Conservation (phyloP, 2,888 invertebrate species). For the Apoda limacodes region DNA sequence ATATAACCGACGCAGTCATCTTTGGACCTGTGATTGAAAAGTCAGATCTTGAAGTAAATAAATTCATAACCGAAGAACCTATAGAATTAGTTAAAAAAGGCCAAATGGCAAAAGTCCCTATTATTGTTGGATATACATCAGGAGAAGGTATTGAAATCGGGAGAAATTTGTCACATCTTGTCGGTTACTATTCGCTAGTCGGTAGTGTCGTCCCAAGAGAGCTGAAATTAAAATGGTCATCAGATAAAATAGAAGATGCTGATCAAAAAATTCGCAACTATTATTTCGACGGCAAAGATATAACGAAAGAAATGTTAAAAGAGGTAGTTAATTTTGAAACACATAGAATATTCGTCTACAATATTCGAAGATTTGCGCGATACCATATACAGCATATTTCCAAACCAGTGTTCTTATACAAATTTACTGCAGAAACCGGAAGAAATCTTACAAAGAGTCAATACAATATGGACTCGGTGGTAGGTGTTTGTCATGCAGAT, state of each 20-base stretch:
- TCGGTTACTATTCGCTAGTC: slow-evolving; percentile 26
- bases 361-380: slow-evolving; percentile 45
- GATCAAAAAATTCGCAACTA: slow-evolving; percentile 41
- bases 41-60: slow-evolving; percentile 29
- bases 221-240: slow-evolving; percentile 39
- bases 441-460: slow-evolving; percentile 44
- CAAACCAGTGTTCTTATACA: slow-evolving; percentile 43
- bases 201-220: slow-evolving; percentile 53
- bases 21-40: slow-evolving; percentile 59
- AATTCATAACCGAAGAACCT: slow-evolving; percentile 42
- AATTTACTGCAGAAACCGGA: slow-evolving; percentile 49
- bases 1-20: slow-evolving; percentile 41
- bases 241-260: slow-evolving; percentile 27
- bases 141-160: slow-evolving; percentile 58
- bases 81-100: slow-evolving; percentile 35
- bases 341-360: slow-evolving; percentile 43
- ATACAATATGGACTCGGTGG: slow-evolving; percentile 41
- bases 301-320: slow-evolving; percentile 34
- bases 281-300: slow-evolving; percentile 38
- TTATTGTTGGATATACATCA: slow-evolving; percentile 53
- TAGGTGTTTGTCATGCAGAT: slow-evolving; percentile 56
- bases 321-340: slow-evolving; percentile 40
- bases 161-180: slow-evolving; percentile 31
- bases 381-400: slow-evolving; percentile 28
- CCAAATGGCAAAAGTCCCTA: slow-evolving; percentile 38